Base-by-base conservation (phyloP, 2,113 vertebrate species). In the Cranoglanis bouderius region DNA sequence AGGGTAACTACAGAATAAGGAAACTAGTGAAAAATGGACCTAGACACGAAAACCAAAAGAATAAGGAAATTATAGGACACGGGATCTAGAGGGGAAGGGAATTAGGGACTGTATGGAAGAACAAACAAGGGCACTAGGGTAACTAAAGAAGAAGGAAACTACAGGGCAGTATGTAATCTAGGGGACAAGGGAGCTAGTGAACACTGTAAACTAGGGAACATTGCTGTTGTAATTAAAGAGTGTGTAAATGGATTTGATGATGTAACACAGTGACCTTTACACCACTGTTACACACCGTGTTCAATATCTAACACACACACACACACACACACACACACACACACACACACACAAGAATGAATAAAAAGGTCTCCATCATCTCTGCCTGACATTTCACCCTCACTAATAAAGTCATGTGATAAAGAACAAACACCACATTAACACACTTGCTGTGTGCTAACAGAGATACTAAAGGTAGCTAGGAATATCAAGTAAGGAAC, bases 221-320 rank as follows among this genome's bases (percentile, higher is more conserved):
- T 0, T 67, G 4, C 29, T 67, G 29, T 8, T 77, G 40, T 77
- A 46, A 77, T 77, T 77, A 77, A 75, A 75, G 40, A 46, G 21
- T 77, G 70, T 40, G 74, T 77, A 46, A 46, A 77, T 77, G 43
- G 74, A 77, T 77, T 46, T 77, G 10, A 77, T 77, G 38, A 77
- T 77, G 74, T 29, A 77, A 77, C 9, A 26, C 40, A 29, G 43
- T 77, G 74, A 49, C 74, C 74, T 77, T 77, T 77, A 49, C 26
- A 77, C 43, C 8, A 49, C 21, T 46, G 10, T 49, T 77, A 49
- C 74, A 77, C 24, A 49, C 74, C 14, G 74, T 77, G 74, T 16
- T 77, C 74, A 77, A 77, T 49, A 46, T 46, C 70, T 21, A 18
- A 74, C 70, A 40, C 35, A 72, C 70, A 72, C 70, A 40, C 35